Evolutionary conservation across 2,797 vertebrate species (phyloP).

Genomic region (Echiichthys vipera): DNA sequence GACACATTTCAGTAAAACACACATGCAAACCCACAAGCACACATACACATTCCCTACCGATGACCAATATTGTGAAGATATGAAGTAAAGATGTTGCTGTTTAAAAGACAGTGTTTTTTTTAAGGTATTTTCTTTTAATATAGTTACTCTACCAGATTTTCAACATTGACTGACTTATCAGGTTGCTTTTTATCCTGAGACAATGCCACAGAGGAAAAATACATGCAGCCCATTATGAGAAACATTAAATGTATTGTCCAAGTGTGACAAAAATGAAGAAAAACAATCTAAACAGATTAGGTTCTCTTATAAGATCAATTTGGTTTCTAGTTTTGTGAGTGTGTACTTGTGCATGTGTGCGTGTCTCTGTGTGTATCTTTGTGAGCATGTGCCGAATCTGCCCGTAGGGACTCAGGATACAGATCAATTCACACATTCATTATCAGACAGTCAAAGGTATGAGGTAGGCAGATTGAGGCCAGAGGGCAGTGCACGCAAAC

Average conservation of each 20-base stretch:
- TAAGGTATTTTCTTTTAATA: background rate
- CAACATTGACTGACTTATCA: background rate
- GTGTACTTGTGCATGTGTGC: background rate
- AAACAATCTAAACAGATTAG: slow-evolving; percentile 22
- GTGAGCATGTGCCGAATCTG: slow-evolving; percentile 24
- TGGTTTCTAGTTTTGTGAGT: slow-evolving; percentile 1
- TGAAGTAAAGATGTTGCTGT: background rate
- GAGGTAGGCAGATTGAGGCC: slow-evolving; percentile 66
- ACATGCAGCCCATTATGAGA: background rate
- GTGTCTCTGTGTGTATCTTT: slow-evolving; percentile 9
- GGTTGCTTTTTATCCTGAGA: background rate
- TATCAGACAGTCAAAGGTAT: slow-evolving; percentile 68
- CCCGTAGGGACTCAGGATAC: slow-evolving; percentile 53
- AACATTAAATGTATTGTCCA: background rate
- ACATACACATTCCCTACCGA: background rate
- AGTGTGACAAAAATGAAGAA: background rate
- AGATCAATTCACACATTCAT: slow-evolving; percentile 78
- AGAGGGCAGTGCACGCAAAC: slow-evolving; percentile 34
- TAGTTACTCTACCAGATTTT: background rate
- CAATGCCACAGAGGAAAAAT: background rate
- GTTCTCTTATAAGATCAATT: slow-evolving; percentile 18
- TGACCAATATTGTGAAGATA: slow-evolving; percentile 3
- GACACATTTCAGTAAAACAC: slow-evolving; percentile 29
- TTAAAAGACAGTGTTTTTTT: background rate
- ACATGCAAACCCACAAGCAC: background rate